Conservation (phyloP, 2,888 invertebrate species). For the Melinopterus prodromus region DNA sequence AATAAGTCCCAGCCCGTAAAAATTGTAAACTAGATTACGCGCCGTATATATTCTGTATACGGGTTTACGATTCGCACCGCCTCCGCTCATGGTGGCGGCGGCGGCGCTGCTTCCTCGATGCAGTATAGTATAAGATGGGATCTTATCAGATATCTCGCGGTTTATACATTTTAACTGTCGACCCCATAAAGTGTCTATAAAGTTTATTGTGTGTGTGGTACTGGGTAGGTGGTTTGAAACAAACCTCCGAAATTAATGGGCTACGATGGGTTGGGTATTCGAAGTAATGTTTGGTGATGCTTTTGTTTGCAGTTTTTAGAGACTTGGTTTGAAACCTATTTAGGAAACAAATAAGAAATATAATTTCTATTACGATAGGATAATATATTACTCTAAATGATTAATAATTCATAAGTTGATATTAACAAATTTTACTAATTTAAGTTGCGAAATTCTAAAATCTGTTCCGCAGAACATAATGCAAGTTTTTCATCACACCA, state of each 20-base stretch:
- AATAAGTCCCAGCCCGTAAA: slow-evolving; percentile 14
- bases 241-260: background rate
- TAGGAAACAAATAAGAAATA: too few relatives aligned
- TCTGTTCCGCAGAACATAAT: too few relatives aligned
- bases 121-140: background rate
- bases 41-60: background rate
- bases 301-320: too few relatives aligned
- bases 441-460: too few relatives aligned
- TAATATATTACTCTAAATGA: too few relatives aligned
- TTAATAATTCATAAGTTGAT: too few relatives aligned
- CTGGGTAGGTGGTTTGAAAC: background rate
- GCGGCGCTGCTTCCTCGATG: background rate
- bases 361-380: too few relatives aligned
- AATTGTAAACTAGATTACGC: slow-evolving; percentile 19
- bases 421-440: too few relatives aligned
- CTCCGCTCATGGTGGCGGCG: background rate
- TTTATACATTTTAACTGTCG: background rate
- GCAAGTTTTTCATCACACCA: too few relatives aligned
- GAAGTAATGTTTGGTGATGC: background rate
- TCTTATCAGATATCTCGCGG: background rate
- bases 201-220: background rate
- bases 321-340: too few relatives aligned
- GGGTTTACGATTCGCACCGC: background rate
- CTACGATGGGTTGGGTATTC: background rate
- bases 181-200: background rate